Evolutionary conservation across 30 jellyfish, hydroid and myxozoan species (phyloP).

Genomic region (Aurelia sp.): DNA sequence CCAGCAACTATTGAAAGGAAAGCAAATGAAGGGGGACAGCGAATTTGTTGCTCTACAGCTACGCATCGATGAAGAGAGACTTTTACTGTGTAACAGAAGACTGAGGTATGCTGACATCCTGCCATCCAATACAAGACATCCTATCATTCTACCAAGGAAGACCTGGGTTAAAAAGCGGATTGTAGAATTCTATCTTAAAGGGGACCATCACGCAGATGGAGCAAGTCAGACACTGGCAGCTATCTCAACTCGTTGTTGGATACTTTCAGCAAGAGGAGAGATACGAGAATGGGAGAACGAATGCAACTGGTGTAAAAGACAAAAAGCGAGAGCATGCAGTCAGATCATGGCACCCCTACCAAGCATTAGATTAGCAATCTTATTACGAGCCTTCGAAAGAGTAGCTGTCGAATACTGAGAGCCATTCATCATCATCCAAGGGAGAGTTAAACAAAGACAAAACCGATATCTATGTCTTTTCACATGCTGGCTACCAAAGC

Average conservation of each 20-base stretch:
- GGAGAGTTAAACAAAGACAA: conserved; percentile 42
- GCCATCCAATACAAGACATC: not conserved
- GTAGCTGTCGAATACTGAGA: conserved; percentile 70
- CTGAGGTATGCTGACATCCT: conserved; percentile 33
- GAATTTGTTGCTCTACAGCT: conserved; percentile 4
- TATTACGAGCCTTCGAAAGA: conserved; percentile 62
- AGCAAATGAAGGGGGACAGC: conserved; percentile 15
- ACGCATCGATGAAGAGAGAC: conserved; percentile 49
- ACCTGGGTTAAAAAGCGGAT: too few relatives aligned
- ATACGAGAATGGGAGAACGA: conserved; percentile 22
- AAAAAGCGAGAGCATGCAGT: conserved; percentile 32
- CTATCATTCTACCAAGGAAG: too few relatives aligned
- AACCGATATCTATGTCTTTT: conserved; percentile 33
- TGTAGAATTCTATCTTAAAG: too few relatives aligned
- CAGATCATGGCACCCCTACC: conserved; percentile 72
- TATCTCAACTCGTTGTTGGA: too few relatives aligned
- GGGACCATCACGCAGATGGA: too few relatives aligned
- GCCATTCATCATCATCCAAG: conserved; percentile 58
- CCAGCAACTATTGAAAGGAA: conserved; percentile 10
- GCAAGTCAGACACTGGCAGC: too few relatives aligned
- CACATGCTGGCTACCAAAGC: too few relatives aligned
- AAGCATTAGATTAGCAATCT: conserved; percentile 6
- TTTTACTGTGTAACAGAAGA: conserved; percentile 19
- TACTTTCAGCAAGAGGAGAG: conserved; percentile 12
- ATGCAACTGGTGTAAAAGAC: conserved; percentile 38